Percentiles rank a stretch among this genome's conserved stretches.
phyloP scores from a whole-genome alignment of 2,113 vertebrate species.

The Hoplias malabaricus region DNA sequence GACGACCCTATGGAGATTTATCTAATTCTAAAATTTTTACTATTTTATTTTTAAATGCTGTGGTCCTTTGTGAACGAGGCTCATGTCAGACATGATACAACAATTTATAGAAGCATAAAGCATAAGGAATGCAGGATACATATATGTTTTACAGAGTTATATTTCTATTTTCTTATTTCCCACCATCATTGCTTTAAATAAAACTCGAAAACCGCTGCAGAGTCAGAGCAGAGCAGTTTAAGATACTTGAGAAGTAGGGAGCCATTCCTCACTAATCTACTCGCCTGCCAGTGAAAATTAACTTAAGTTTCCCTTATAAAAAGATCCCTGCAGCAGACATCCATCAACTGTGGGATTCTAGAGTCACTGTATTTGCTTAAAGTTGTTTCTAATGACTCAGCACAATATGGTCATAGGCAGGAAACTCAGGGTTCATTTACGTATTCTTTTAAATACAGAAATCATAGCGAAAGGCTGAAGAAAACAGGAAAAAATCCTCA shows the following conservation, averaged over 20 bases:
- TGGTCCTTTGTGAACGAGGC: too few species aligned
- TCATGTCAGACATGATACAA: too few species aligned
- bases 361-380: neutral
- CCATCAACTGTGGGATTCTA: neutral
- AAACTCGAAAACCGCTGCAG: neutral
- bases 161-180: neutral
- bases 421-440: neutral
- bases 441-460: conserved; percentile 5
- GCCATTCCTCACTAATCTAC: neutral
- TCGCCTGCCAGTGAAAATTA: neutral
- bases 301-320: neutral
- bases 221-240: neutral
- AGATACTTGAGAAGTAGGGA: neutral
- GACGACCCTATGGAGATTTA: too few species aligned
- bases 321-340: neutral
- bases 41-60: too few species aligned
- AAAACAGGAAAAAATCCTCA: too few species aligned
- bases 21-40: too few species aligned
- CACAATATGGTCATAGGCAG: neutral
- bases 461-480: neutral
- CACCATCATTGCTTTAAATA: neutral
- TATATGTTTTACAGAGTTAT: too few species aligned
- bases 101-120: too few species aligned
- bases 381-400: neutral
- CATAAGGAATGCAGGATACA: too few species aligned